phyloP scores from a whole-genome alignment of 2,797 vertebrate species.

The Tenualosa thibaudeaui region DNA sequence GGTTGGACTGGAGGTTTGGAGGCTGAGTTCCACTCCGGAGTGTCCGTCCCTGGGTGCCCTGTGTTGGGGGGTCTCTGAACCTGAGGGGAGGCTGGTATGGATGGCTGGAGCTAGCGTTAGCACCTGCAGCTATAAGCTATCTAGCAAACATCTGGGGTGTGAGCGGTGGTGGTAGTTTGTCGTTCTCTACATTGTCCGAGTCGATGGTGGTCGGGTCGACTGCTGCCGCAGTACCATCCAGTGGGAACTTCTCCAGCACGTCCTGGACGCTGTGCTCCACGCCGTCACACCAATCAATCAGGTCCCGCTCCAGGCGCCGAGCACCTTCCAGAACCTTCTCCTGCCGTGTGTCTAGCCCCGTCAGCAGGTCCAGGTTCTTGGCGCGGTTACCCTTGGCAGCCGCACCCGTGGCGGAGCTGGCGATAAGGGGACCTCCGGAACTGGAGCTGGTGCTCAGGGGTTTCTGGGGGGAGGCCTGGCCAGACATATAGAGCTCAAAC shows the following conservation, averaged over 20 bases:
- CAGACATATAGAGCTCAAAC: slow-evolving; percentile 94
- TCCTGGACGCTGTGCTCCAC: slow-evolving; percentile 87
- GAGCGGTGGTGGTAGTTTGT: slow-evolving; percentile 90
- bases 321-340: slow-evolving; percentile 82
- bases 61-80: slow-evolving; percentile 22
- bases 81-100: slow-evolving; percentile 40
- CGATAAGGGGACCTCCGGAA: slow-evolving; percentile 64
- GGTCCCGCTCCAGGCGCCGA: slow-evolving; percentile 87
- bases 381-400: not conserved
- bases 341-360: slow-evolving; percentile 84
- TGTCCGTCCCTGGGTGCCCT: not conserved
- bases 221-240: slow-evolving; percentile 67
- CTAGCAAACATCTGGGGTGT: slow-evolving; percentile 92
- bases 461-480: slow-evolving; percentile 82
- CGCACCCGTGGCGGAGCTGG: slow-evolving; percentile 11
- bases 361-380: slow-evolving; percentile 81
- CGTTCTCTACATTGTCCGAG: slow-evolving; percentile 78
- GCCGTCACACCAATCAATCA: slow-evolving; percentile 94
- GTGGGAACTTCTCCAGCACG: slow-evolving; percentile 82
- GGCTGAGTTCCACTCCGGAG: not conserved
- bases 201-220: slow-evolving; percentile 45
- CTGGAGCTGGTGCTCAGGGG: slow-evolving; percentile 56
- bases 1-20: not conserved
- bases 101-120: not conserved
- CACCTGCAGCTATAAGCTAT: slow-evolving; percentile 59